Base-by-base conservation (phyloP, 2,888 invertebrate species). In the Iselma pallidipennis region DNA sequence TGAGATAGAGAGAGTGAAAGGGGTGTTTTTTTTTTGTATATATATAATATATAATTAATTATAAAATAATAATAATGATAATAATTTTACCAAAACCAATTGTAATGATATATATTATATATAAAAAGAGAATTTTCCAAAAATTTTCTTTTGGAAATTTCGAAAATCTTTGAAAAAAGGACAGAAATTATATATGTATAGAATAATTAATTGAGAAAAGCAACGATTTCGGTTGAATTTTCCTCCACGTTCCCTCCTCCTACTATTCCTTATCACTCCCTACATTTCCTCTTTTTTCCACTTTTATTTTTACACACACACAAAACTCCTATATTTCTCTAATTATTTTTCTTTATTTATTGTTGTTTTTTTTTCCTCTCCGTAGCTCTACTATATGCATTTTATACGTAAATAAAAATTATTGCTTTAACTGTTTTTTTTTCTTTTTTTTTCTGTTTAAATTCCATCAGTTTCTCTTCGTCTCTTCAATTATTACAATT, bases 351-450 rank as follows among this genome's bases (percentile, higher is more conserved):
- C n/a, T n/a, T n/a, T n/a, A n/a, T n/a, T n/a, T n/a, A n/a, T 33
- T 33, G 14, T n/a, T 14, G n/a, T n/a, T 4, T 5, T 14, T 2
- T 33, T 14, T 14, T 10, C 2, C 12, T 29, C 12, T 12, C 42
- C 42, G 21, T 42, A 42, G 19, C 42, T 16, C 37, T 37, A 68
- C 61, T 58, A 65, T 59, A 66, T 70, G 68, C 68, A 69, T 69
- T 70, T 70, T 70, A 69, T 70, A 70, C 70, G 69, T 70, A 69
- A 42, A 70, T 68, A 70, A 70, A 69, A 70, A 65, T 65, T 66
- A 66, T 65, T 65, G 66, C 65, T 66, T 66, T 64, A 66, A 63
- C 49, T 57, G 56, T 63, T 63, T 60, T 55, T 54, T 10, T 21
- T 21, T 25, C 26, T 37, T 54, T 42, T 4, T n/a, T n/a, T n/a